Percentiles rank a stretch among this genome's conserved stretches.
phyloP scores from a whole-genome alignment of 2,797 vertebrate genomes.

The Silurus aristotelis region DNA sequence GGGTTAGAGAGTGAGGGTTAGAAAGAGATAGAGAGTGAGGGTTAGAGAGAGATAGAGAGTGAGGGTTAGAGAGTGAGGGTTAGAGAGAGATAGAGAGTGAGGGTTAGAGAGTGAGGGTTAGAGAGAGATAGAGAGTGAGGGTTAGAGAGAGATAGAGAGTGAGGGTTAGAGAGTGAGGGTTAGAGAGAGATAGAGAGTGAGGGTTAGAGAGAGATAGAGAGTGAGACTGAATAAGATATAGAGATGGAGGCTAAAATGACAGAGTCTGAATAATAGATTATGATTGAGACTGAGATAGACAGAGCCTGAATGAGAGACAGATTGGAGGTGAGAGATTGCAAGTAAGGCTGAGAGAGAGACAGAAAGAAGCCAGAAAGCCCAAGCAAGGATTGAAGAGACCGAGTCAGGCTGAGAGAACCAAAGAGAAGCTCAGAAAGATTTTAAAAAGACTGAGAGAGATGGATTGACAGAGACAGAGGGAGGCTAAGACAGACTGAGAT shows the following conservation, averaged over 20 bases:
- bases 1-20: not conserved
- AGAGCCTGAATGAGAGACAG: not conserved
- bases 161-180: not conserved
- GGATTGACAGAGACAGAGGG: not conserved
- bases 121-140: not conserved
- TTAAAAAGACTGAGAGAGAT: no score
- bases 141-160: not conserved
- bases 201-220: not conserved
- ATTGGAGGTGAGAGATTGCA: not conserved
- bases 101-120: not conserved
- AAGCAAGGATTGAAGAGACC: no score
- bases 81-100: not conserved
- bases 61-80: not conserved
- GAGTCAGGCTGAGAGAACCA: no score
- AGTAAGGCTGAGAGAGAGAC: no score
- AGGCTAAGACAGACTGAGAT: not conserved
- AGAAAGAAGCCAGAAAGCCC: not conserved
- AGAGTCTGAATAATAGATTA: no score
- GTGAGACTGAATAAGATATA: not conserved
- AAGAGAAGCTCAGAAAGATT: no score
- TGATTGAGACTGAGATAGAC: not conserved
- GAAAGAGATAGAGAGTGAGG: not conserved
- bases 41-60: not conserved
- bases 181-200: not conserved
- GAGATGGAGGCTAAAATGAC: no score